Percentiles rank a stretch among this genome's conserved stretches.
phyloP scores from a whole-genome alignment of 2,797 vertebrate species.

The Erithacus rubecula region DNA sequence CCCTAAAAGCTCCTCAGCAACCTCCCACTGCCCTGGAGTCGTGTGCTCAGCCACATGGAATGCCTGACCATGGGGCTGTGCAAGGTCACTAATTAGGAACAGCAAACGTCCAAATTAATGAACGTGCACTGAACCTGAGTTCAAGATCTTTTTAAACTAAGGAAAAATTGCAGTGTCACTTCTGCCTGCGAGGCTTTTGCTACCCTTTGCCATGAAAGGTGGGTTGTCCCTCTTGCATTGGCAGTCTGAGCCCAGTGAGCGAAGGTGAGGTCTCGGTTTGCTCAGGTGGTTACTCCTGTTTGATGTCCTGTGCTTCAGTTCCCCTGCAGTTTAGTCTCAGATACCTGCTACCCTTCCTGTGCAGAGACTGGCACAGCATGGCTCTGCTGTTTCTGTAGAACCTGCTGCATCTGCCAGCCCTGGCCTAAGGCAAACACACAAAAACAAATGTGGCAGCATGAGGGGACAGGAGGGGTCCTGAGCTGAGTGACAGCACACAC shows the following conservation, averaged over 20 bases:
- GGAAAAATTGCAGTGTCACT: rapidly evolving
- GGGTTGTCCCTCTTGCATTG: rapidly evolving
- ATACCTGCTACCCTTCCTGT: background rate
- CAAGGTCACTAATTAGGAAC: background rate
- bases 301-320: background rate
- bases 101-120: background rate
- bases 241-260: background rate
- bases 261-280: rapidly evolving
- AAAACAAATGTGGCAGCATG: rapidly evolving
- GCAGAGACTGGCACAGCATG: background rate
- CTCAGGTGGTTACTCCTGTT: background rate
- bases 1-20: background rate
- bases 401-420: background rate
- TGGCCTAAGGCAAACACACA: background rate
- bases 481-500: background rate
- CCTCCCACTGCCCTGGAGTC: rapidly evolving
- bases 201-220: rapidly evolving
- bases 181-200: background rate
- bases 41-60: rapidly evolving
- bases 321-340: background rate
- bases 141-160: background rate
- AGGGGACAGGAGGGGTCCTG: background rate
- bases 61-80: background rate
- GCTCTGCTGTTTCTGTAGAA: background rate
- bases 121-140: background rate